These are phyloP conservation scores for Castor canadensis DNA, from an alignment of 2,113 vertebrate genomes.

Conservation along the genomic window DNA sequence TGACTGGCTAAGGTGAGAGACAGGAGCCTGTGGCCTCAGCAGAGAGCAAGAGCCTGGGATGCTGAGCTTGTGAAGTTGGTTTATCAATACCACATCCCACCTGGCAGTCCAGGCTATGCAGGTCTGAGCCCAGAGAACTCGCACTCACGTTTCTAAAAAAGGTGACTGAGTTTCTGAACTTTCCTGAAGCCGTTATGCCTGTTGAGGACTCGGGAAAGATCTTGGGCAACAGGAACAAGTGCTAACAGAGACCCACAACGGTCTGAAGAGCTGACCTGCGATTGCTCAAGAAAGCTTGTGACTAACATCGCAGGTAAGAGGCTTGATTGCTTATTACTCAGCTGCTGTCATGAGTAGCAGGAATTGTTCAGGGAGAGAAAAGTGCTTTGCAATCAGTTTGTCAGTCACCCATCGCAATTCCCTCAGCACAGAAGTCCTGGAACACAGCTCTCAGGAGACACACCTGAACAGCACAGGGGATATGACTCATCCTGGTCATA, in stretches of 20 bases:
- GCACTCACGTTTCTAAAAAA: conserved; percentile 16
- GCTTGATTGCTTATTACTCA: conserved; percentile 36
- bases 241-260: conserved; percentile 43
- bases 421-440: not conserved
- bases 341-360: not conserved
- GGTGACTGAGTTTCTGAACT: conserved; percentile 41
- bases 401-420: not conserved
- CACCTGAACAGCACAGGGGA: not conserved
- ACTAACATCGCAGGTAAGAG: conserved; percentile 19
- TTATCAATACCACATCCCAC: not conserved
- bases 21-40: not conserved
- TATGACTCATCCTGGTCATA: not conserved
- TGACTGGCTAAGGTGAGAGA: too few relatives aligned
- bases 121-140: not conserved
- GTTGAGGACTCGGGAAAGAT: not conserved
- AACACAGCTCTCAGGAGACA: not conserved
- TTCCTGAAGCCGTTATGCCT: not conserved
- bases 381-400: conserved; percentile 20
- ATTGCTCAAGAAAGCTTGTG: conserved; percentile 43
- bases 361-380: not conserved
- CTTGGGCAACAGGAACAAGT: conserved; percentile 58
- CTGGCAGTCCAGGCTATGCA: not conserved
- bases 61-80: not conserved
- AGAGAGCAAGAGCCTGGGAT: not conserved
- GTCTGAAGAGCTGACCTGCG: not conserved